These are phyloP conservation scores for Catostylus mosaicus DNA, from an alignment of 30 jellyfish, hydroid and myxozoan genomes.

Conservation along the genomic window DNA sequence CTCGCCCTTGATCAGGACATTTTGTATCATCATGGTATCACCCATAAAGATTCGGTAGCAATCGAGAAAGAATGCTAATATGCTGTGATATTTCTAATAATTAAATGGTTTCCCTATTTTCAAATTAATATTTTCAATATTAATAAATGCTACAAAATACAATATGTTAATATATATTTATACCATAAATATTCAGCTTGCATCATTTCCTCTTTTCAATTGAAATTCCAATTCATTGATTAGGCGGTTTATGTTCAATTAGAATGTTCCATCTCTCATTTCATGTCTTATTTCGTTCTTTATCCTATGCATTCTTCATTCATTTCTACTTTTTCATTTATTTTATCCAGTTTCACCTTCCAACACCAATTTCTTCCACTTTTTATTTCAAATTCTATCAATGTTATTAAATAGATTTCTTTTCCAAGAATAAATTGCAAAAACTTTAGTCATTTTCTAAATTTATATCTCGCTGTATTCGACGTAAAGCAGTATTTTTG, in stretches of 20 bases:
- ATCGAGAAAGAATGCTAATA: neutral
- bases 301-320: too few relatives aligned
- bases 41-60: neutral
- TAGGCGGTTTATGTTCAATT: neutral
- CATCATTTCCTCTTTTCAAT: neutral
- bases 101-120: slow-evolving; percentile 10
- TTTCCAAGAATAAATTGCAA: neutral
- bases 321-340: too few relatives aligned
- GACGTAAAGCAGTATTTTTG: neutral
- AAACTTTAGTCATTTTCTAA: neutral
- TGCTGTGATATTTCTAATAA: neutral
- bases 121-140: slow-evolving; percentile 9
- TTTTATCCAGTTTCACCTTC: too few relatives aligned
- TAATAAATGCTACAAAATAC: slow-evolving; percentile 51
- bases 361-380: too few relatives aligned
- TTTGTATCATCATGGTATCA: too few relatives aligned
- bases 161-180: slow-evolving; percentile 24
- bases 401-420: neutral
- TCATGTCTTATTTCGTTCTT: too few relatives aligned
- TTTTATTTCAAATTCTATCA: too few relatives aligned
- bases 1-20: too few relatives aligned
- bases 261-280: too few relatives aligned
- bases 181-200: slow-evolving; percentile 24
- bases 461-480: neutral
- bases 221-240: neutral